Conservation (phyloP, 2,113 vertebrate species). For the Illadopsis cleaveri region DNA sequence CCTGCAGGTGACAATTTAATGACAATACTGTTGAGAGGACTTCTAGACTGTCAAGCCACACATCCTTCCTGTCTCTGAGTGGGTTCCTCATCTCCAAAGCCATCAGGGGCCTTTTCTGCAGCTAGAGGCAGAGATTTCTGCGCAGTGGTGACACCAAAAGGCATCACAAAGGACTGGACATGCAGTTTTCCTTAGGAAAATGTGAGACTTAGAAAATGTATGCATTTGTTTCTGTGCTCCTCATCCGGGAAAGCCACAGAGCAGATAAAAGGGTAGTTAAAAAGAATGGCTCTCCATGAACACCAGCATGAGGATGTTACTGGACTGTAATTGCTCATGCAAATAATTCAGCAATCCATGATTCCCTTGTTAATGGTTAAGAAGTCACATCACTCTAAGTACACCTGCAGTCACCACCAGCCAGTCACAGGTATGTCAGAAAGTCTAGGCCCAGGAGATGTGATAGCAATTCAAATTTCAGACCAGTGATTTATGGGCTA, state of each 20-base stretch:
- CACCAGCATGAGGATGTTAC: not conserved
- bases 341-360: not conserved
- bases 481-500: not conserved
- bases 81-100: not conserved
- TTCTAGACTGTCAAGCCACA: not conserved
- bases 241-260: not conserved
- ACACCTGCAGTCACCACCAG: not conserved
- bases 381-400: not conserved
- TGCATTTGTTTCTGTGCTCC: not conserved
- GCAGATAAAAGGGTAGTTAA: not conserved
- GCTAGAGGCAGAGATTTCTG: not conserved
- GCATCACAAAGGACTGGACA: not conserved
- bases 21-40: fast-evolving
- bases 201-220: not conserved
- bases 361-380: not conserved
- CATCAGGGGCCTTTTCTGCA: not conserved
- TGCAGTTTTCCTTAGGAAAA: not conserved
- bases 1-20: not conserved
- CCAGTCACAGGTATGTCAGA: not conserved
- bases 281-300: not conserved
- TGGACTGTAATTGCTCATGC: not conserved
- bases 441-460: not conserved
- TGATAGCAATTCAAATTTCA: not conserved
- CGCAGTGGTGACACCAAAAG: not conserved
- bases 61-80: not conserved